Base-by-base conservation (phyloP, 2,797 vertebrate species). In the Acrossocheilus fasciatus region DNA sequence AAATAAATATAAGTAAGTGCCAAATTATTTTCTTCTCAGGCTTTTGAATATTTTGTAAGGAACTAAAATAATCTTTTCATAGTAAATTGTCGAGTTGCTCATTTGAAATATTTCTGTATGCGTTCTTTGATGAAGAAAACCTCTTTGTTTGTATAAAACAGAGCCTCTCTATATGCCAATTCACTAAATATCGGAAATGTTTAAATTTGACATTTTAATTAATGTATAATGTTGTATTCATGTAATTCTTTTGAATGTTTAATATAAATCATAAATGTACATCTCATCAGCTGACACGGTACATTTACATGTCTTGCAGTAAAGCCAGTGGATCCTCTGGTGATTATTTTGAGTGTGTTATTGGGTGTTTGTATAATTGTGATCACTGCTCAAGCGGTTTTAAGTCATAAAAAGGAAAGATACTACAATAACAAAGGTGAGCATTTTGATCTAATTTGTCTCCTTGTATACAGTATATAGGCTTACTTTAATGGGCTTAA, bases 291-390 rank as follows among this genome's bases (percentile, higher is more conserved):
- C 6, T 4, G 57, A 59, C 39, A 68, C 17, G 50, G 30, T 34
- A 34, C 30, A 66, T 66, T 69, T 4, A 81, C 2, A 39, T 52
- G 12, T 62, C n/a, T 23, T 34, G 10, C 70, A 86, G 84, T 4
- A 41, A 23, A 14, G 20, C 41, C 84, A 59, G 59, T 20, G 30
- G 77, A 86, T 69, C 41, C 59, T n/a, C 18, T 80, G 64, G 47
- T 88, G 59, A 83, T 88, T 3, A 26, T 82, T 15, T 57, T 88
- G 36, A 15, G 17, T 34, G 57, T 68, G 3, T 68, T 70, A 39
- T 34, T 89, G 80, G 83, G 30, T 0, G 52, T 86, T 72, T 86
- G 86, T 86, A 41, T 89, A 62, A 34, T 85, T 62, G 79, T 89
- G n/a, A 87, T 89, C 4, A 59, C 20, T 54, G 23, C 23, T 36